Evolutionary conservation across 2,888 invertebrate genomes (phyloP).

Genomic region (Corbicula japonica): DNA sequence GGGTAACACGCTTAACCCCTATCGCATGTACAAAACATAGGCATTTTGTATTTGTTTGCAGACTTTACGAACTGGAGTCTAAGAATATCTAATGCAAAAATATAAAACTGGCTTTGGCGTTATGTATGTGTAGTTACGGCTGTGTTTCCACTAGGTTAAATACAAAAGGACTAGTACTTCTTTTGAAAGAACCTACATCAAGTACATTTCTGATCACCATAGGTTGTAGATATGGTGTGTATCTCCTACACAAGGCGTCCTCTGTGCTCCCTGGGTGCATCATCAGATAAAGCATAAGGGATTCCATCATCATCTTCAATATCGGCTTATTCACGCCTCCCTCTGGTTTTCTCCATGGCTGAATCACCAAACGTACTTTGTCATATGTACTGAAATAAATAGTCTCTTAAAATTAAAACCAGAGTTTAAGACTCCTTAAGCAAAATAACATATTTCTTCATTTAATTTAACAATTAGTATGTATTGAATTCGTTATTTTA

Average conservation of each 20-base stretch:
- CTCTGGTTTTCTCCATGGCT: slow-evolving; percentile 92
- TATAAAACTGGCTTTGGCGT: too few species aligned
- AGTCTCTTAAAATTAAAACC: background rate
- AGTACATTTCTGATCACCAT: slow-evolving; percentile 89
- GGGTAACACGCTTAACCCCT: too few species aligned
- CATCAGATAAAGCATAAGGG: slow-evolving; percentile 90
- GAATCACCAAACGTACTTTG: slow-evolving; percentile 83
- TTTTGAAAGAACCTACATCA: slow-evolving; percentile 88
- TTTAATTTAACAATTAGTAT: too few species aligned
- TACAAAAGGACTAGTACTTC: too few species aligned
- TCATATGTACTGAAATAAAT: slow-evolving; percentile 73
- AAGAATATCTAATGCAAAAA: too few species aligned
- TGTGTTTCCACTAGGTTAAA: too few species aligned
- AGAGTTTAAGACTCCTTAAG: background rate
- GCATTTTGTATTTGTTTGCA: too few species aligned
- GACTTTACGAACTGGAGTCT: too few species aligned
- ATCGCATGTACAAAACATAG: too few species aligned
- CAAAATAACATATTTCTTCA: too few species aligned
- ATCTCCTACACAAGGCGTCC: slow-evolving; percentile 88
- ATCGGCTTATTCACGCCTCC: slow-evolving; percentile 91
- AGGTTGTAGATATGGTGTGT: slow-evolving; percentile 90
- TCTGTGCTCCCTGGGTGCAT: slow-evolving; percentile 89
- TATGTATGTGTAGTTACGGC: too few species aligned
- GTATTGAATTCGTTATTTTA: too few species aligned
- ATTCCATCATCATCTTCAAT: slow-evolving; percentile 91